Percentiles rank a stretch among this genome's conserved stretches.
Conservation (phyloP, 2,888 invertebrate genomes). For the Leptinotarsa rubiginosa region DNA sequence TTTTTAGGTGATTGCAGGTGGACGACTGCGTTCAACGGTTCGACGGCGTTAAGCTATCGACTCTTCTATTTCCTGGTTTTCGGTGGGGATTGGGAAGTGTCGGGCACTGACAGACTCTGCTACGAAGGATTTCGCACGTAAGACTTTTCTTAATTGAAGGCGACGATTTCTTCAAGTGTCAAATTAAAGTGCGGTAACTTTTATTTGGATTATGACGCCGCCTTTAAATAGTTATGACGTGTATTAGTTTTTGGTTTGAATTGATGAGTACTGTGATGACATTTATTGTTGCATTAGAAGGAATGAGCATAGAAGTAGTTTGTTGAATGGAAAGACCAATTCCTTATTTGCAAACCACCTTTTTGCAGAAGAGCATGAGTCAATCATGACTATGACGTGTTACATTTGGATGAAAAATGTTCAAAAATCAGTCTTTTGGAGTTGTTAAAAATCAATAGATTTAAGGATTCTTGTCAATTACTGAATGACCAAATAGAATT, state of each 20-base stretch:
- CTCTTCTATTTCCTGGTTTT: constrained; percentile 36
- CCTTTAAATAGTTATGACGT: not conserved
- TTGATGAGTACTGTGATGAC: not conserved
- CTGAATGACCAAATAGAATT: too few species aligned
- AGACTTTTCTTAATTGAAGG: not conserved
- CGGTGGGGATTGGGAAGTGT: constrained; percentile 23
- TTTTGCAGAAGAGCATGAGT: too few species aligned
- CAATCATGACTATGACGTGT: too few species aligned
- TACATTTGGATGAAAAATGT: too few species aligned
- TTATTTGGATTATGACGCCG: not conserved
- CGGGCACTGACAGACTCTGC: not conserved
- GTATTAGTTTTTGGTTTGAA: not conserved
- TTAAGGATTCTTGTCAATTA: too few species aligned
- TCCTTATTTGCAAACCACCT: too few species aligned
- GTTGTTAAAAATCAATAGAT: too few species aligned
- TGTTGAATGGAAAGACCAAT: too few species aligned
- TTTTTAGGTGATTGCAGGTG: constrained; percentile 39
- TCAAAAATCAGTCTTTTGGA: too few species aligned
- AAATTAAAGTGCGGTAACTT: not conserved
- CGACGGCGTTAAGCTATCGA: constrained; percentile 27
- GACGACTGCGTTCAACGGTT: constrained; percentile 36
- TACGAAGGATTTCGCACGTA: constrained; percentile 10
- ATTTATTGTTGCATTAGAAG: not conserved
- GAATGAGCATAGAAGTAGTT: too few species aligned
- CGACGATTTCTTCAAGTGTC: not conserved